A percentile compares a stretch with the other conserved stretches of the same genome.
These are phyloP conservation scores for Malthinus seriepunctatus DNA, from an alignment of 2,888 invertebrate species.

Conservation along the genomic window DNA sequence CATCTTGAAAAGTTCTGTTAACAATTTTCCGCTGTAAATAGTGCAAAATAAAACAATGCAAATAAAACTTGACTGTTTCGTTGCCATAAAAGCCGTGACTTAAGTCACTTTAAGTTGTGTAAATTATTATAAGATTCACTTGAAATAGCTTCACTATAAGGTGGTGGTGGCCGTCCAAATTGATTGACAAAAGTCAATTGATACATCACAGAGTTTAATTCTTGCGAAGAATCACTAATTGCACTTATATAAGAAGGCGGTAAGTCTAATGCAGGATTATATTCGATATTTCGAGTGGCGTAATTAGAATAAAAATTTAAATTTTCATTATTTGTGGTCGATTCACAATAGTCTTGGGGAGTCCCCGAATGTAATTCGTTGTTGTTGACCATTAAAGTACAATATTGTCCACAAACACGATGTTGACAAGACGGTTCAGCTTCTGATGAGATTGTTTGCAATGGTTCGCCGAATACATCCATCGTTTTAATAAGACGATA, in stretches of 20 bases:
- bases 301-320: background rate
- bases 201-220: background rate
- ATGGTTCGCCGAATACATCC: background rate
- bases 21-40: no score
- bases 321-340: background rate
- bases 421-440: slow-evolving; percentile 3
- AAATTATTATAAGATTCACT: background rate
- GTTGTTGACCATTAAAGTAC: background rate
- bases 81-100: no score
- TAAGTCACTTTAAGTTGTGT: no score
- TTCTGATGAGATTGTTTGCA: background rate
- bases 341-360: background rate
- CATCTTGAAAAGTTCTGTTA: no score
- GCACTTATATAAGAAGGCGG: slow-evolving; percentile 4
- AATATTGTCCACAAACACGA: background rate
- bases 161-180: background rate
- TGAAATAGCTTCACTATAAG: background rate
- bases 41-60: no score
- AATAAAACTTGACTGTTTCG: no score
- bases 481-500: slow-evolving; percentile 1
- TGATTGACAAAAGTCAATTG: background rate
- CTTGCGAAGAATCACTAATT: background rate
- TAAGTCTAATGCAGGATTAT: background rate
- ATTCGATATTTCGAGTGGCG: background rate
- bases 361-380: background rate